Percentiles rank a stretch among this genome's conserved stretches.
phyloP scores from a whole-genome alignment of 2,113 vertebrate genomes.

The Semicossyphus pulcher region DNA sequence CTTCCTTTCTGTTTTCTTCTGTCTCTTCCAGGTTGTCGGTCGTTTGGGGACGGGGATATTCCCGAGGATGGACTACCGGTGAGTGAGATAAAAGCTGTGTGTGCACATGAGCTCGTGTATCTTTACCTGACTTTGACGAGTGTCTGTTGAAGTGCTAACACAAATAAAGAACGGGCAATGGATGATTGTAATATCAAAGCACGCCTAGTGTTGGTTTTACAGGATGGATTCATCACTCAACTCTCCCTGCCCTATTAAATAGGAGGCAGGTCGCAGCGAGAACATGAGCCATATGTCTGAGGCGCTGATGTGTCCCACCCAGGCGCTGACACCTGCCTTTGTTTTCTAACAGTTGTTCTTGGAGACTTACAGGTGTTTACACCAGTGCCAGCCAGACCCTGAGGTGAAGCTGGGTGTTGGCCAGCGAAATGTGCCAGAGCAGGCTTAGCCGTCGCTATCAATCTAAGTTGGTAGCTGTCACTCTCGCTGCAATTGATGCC shows the following conservation, averaged over 20 bases:
- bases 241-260: background rate
- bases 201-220: background rate
- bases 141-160: too few species aligned
- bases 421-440: slow-evolving; percentile 47
- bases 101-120: background rate
- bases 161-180: background rate
- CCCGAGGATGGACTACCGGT: slow-evolving; percentile 90
- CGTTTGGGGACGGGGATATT: slow-evolving; percentile 87
- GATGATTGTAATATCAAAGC: background rate
- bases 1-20: background rate
- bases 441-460: slow-evolving; percentile 36
- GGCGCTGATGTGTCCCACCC: slow-evolving; percentile 38
- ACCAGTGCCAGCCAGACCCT: slow-evolving; percentile 38
- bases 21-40: slow-evolving; percentile 84
- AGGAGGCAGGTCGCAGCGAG: slow-evolving; percentile 24
- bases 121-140: background rate
- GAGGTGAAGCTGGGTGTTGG: slow-evolving; percentile 54
- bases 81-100: slow-evolving; percentile 69
- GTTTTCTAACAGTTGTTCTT: slow-evolving; percentile 53
- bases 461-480: slow-evolving; percentile 44
- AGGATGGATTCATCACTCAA: background rate
- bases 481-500: slow-evolving; percentile 22
- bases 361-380: slow-evolving; percentile 62
- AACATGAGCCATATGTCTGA: slow-evolving; percentile 29
- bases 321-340: slow-evolving; percentile 52